Percentiles rank a stretch among this genome's conserved stretches.
These are phyloP conservation scores for Iselma pallidipennis DNA, from an alignment of 2,888 invertebrate species.

Conservation along the genomic window DNA sequence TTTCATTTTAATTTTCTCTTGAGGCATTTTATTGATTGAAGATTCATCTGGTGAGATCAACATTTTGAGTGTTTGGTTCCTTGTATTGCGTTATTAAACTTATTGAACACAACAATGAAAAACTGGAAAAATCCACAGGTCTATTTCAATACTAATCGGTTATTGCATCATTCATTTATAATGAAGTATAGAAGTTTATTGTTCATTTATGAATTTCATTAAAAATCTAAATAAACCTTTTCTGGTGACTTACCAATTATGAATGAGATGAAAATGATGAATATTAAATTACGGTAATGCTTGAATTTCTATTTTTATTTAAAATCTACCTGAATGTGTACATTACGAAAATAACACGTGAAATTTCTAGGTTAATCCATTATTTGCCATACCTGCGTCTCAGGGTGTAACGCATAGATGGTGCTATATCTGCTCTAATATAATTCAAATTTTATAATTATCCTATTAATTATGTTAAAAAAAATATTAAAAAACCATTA, in stretches of 20 bases:
- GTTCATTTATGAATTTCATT: no score
- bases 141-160: no score
- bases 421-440: no score
- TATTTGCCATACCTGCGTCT: no score
- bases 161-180: no score
- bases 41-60: slow-evolving; percentile 22
- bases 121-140: background rate
- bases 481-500: no score
- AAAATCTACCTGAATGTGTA: background rate
- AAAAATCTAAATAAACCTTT: background rate
- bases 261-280: background rate
- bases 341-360: background rate
- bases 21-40: slow-evolving; percentile 7
- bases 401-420: background rate
- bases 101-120: background rate
- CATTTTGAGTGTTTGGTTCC: slow-evolving; percentile 10
- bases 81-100: background rate
- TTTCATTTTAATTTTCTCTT: slow-evolving; percentile 75
- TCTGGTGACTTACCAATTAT: background rate
- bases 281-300: background rate
- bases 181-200: no score
- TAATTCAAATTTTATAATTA: no score
- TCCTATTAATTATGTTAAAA: no score
- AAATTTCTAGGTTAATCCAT: background rate
- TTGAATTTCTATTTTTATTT: background rate